Conservation (phyloP, 2,888 invertebrate genomes). For the Melitaea athalia region DNA sequence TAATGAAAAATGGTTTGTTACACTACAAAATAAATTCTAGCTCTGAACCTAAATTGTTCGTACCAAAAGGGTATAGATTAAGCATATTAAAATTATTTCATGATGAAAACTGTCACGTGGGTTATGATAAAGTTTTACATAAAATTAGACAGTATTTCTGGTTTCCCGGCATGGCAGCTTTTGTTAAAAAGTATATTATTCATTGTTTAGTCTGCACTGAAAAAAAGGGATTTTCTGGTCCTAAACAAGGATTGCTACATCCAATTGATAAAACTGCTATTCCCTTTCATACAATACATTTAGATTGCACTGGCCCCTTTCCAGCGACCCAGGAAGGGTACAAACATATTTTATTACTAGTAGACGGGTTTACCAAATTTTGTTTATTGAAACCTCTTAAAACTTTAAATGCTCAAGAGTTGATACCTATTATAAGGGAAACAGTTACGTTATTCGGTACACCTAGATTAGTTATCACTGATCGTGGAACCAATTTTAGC, state of each 20-base stretch:
- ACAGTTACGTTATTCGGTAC: conserved; percentile 34
- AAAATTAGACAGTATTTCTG: conserved; percentile 11
- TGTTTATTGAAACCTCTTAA: conserved; percentile 44
- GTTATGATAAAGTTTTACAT: conserved; percentile 3
- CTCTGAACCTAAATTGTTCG: conserved; percentile 38
- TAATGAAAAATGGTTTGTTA: conserved; percentile 35
- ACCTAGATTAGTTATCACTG: not conserved
- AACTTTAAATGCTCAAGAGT: conserved; percentile 40
- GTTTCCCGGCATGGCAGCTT: conserved; percentile 22
- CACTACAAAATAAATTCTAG: not conserved
- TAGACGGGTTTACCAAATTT: conserved; percentile 50
- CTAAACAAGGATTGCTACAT: conserved; percentile 39
- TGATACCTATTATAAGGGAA: conserved; percentile 39
- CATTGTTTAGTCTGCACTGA: conserved; percentile 37
- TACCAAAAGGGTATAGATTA: conserved; percentile 29
- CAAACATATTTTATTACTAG: conserved; percentile 42
- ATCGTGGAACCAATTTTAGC: not conserved
- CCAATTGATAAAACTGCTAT: conserved; percentile 39
- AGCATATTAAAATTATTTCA: conserved; percentile 40
- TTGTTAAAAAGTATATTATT: conserved; percentile 34
- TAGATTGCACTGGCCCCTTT: conserved; percentile 49
- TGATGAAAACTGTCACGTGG: conserved; percentile 41
- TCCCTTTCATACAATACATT: conserved; percentile 47
- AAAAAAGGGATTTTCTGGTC: conserved; percentile 36
- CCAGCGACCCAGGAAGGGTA: conserved; percentile 34